Percentiles rank a stretch among this genome's conserved stretches.
Conservation (phyloP, 2,888 invertebrate species). For the Zelleria hepariella region DNA sequence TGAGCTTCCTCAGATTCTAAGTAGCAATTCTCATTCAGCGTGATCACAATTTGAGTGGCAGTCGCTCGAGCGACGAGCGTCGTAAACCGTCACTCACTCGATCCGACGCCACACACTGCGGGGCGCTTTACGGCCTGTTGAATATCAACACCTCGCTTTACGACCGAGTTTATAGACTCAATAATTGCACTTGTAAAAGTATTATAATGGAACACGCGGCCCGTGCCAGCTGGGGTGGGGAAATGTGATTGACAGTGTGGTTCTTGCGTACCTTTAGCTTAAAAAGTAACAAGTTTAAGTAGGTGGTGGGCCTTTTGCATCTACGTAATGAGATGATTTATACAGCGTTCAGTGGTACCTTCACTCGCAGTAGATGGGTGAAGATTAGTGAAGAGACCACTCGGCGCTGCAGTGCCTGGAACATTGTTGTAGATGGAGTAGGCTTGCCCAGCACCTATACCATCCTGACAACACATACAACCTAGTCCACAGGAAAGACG, state of each 20-base stretch:
- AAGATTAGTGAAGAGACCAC: too few relatives aligned
- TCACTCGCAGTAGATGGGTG: too few relatives aligned
- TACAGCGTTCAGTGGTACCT: too few relatives aligned
- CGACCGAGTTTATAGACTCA: background rate
- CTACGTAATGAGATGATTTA: too few relatives aligned
- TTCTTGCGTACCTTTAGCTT: background rate
- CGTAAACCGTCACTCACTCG: background rate
- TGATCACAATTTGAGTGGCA: background rate
- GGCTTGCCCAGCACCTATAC: too few relatives aligned
- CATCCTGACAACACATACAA: too few relatives aligned
- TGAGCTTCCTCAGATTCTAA: too few relatives aligned
- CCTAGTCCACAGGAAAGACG: too few relatives aligned
- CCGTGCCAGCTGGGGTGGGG: background rate
- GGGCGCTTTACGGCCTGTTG: background rate
- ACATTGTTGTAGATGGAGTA: too few relatives aligned
- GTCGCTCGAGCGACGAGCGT: background rate
- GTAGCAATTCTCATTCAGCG: background rate
- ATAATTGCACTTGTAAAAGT: constrained; percentile 1
- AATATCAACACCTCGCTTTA: background rate
- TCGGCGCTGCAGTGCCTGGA: too few relatives aligned
- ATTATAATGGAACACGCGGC: background rate
- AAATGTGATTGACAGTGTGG: background rate
- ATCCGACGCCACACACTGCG: background rate
- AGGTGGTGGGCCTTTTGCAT: too few relatives aligned
- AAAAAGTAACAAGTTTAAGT: too few relatives aligned